These are phyloP conservation scores for Phalacrocorax aristotelis DNA, from an alignment of 2,113 vertebrate species.

Conservation along the genomic window DNA sequence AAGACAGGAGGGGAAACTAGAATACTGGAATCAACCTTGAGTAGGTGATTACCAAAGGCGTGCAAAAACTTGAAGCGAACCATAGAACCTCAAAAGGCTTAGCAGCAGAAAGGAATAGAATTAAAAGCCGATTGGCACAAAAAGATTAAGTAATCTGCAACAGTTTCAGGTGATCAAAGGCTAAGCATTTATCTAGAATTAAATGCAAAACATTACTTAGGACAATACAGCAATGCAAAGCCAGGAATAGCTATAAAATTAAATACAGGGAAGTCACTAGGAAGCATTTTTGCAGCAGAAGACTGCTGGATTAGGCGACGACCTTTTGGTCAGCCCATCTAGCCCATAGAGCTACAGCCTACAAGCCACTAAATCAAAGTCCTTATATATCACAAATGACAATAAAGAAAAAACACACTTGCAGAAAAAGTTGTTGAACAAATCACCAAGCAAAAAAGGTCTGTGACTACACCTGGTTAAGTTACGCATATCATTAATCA, in stretches of 20 bases:
- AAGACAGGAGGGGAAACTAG: neutral
- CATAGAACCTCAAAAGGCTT: neutral
- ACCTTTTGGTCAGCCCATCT: neutral
- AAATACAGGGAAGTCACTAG: neutral
- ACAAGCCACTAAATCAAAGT: neutral
- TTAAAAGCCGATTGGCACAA: neutral
- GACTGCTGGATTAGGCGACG: neutral
- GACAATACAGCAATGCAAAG: neutral
- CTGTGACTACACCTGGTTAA: too few species aligned
- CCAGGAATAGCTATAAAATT: neutral
- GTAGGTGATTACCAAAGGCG: neutral
- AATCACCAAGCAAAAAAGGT: neutral
- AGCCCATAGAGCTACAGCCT: neutral
- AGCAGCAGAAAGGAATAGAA: neutral
- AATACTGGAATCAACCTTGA: neutral
- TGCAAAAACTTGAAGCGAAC: neutral
- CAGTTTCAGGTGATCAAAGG: neutral
- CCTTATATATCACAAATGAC: neutral
- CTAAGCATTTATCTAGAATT: neutral
- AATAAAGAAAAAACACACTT: neutral
- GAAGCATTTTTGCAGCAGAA: neutral
- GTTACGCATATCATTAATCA: too few species aligned
- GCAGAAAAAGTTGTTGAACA: neutral
- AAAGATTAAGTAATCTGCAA: neutral
- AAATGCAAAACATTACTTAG: neutral